Conservation (phyloP, 1,140 invertebrate species). For the Sipha flava region DNA sequence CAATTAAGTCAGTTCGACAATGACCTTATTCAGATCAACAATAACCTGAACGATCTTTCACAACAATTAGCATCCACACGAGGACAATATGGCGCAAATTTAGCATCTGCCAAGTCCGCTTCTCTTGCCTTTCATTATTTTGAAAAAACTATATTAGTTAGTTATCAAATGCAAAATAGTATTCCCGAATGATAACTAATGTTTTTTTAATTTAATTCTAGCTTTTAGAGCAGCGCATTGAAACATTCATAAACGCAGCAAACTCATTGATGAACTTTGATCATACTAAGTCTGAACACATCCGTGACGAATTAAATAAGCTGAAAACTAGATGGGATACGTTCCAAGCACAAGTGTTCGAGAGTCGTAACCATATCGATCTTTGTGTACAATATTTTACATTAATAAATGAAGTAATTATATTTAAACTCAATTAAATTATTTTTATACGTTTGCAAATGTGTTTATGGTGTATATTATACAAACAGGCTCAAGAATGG, state of each 20-base stretch:
- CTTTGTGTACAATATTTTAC: constrained; percentile 51
- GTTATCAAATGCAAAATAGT: constrained; percentile 31
- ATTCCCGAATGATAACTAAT: background rate
- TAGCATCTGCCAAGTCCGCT: constrained; percentile 58
- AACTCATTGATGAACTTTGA: constrained; percentile 52
- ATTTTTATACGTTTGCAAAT: background rate
- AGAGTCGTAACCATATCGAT: constrained; percentile 53
- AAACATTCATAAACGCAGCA: constrained; percentile 60
- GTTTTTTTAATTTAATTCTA: constrained; percentile 42
- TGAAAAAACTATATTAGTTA: constrained; percentile 69
- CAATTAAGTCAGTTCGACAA: constrained; percentile 61
- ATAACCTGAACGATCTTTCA: constrained; percentile 57
- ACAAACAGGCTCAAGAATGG: constrained; percentile 50
- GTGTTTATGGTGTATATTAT: background rate
- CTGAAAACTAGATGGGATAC: constrained; percentile 63
- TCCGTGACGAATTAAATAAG: constrained; percentile 55
- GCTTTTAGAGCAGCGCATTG: constrained; percentile 64
- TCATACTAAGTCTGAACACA: constrained; percentile 50
- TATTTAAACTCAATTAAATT: background rate
- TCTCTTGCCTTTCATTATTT: constrained; percentile 66
- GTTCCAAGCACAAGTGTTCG: constrained; percentile 59
- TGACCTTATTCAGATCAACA: constrained; percentile 65
- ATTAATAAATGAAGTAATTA: constrained; percentile 51
- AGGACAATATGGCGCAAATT: constrained; percentile 63
- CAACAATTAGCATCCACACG: constrained; percentile 54